A percentile compares a stretch with the other conserved stretches of the same genome.
Conservation (phyloP, 2,113 vertebrate genomes). For the Abramis brama region DNA sequence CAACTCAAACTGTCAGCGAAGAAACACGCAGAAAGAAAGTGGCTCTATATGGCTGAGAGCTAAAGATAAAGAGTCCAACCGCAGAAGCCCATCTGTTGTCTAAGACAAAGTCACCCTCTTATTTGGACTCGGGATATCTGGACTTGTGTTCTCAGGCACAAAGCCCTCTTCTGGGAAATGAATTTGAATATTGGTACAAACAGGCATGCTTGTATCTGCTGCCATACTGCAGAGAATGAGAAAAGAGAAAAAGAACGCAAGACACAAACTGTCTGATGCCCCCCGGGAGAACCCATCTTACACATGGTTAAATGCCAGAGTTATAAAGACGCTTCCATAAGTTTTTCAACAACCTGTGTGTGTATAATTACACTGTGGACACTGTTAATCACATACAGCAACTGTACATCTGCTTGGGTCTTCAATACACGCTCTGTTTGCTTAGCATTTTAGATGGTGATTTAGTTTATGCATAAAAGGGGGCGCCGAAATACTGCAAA, state of each 20-base stretch:
- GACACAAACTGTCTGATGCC: slow-evolving; percentile 16
- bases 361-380: slow-evolving; percentile 49
- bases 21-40: not conserved
- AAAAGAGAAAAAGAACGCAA: slow-evolving; percentile 15
- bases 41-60: slow-evolving; percentile 5
- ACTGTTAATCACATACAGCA: slow-evolving; percentile 42
- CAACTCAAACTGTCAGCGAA: slow-evolving; percentile 19
- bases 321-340: slow-evolving; percentile 42
- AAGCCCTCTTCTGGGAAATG: slow-evolving; percentile 51
- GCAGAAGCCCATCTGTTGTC: slow-evolving; percentile 59
- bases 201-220: slow-evolving; percentile 41
- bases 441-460: not conserved
- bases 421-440: not conserved
- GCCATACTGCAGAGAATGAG: not conserved
- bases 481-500: not conserved
- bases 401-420: slow-evolving; percentile 21
- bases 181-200: slow-evolving; percentile 57
- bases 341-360: slow-evolving; percentile 47
- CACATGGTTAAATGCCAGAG: slow-evolving; percentile 34
- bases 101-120: slow-evolving; percentile 53
- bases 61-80: not conserved
- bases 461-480: slow-evolving; percentile 1
- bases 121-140: slow-evolving; percentile 54
- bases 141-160: slow-evolving; percentile 54
- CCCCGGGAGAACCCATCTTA: slow-evolving; percentile 22